Conservation (phyloP, 1,140 invertebrate genomes). For the Thereuonema tuberculata region DNA sequence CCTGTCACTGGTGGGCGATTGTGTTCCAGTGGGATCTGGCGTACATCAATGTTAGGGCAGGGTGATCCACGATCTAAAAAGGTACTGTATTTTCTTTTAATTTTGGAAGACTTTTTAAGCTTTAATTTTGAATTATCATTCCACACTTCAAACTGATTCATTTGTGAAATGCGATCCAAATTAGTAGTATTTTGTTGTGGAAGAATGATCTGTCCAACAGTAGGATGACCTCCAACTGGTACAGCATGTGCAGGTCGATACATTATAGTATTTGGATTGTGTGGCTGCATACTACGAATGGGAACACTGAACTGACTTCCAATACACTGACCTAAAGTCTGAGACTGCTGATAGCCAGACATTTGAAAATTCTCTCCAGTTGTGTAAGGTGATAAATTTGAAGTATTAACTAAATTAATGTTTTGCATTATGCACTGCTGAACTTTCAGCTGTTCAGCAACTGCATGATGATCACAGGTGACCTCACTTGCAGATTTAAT, state of each 20-base stretch:
- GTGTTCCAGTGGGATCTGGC: constrained; percentile 30
- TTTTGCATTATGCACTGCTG: too few relatives aligned
- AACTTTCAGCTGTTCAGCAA: background rate
- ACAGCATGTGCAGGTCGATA: background rate
- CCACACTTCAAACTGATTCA: too few relatives aligned
- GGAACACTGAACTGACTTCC: background rate
- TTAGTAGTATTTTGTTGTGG: background rate
- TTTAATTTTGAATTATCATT: background rate
- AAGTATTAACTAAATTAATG: too few relatives aligned
- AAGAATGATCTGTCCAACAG: background rate
- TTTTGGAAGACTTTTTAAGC: constrained; percentile 11
- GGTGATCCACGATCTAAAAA: constrained; percentile 27
- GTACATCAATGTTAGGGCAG: constrained; percentile 42
- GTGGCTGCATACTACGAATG: background rate
- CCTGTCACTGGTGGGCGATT: constrained; percentile 28
- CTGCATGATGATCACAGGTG: background rate
- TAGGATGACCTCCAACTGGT: background rate
- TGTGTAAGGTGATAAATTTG: too few relatives aligned
- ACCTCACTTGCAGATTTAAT: background rate
- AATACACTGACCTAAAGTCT: background rate
- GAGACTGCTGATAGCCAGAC: background rate
- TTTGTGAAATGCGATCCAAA: background rate
- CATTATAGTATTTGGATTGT: background rate
- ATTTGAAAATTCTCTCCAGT: too few relatives aligned
- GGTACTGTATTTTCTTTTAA: constrained; percentile 14